A percentile compares a stretch with the other conserved stretches of the same genome.
Conservation (phyloP, 2,888 invertebrate species). For the Yponomeuta evonymella region DNA sequence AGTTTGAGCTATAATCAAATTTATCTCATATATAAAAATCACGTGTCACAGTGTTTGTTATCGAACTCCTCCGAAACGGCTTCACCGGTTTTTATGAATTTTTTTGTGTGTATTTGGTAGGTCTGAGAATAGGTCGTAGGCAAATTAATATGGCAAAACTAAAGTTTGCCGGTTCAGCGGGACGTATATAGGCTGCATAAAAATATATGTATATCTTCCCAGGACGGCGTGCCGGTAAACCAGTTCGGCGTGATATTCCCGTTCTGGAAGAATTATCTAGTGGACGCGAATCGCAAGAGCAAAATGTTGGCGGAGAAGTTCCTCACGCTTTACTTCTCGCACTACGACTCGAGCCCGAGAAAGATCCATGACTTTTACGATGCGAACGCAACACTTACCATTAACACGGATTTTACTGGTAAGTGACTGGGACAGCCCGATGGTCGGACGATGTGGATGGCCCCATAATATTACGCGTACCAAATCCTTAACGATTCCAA, state of each 20-base stretch:
- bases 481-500: too few species aligned
- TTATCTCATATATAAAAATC: too few species aligned
- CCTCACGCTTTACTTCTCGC: slow-evolving; percentile 49
- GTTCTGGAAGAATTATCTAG: slow-evolving; percentile 47
- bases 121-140: too few species aligned
- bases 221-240: slow-evolving; percentile 61
- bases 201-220: slow-evolving; percentile 15
- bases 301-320: slow-evolving; percentile 58
- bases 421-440: slow-evolving; percentile 3
- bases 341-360: slow-evolving; percentile 38
- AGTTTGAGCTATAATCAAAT: too few species aligned
- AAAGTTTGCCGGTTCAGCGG: too few species aligned
- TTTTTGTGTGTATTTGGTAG: too few species aligned
- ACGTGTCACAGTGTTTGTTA: too few species aligned
- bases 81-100: too few species aligned
- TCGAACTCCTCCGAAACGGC: too few species aligned
- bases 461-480: too few species aligned
- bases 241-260: slow-evolving; percentile 45
- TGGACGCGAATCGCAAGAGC: slow-evolving; percentile 32
- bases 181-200: neutral
- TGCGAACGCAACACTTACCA: slow-evolving; percentile 30
- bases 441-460: too few species aligned
- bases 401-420: slow-evolving; percentile 36
- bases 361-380: slow-evolving; percentile 46
- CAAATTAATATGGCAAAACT: too few species aligned